Base-by-base conservation (phyloP, 2,113 vertebrate genomes). In the Mobula birostris region DNA sequence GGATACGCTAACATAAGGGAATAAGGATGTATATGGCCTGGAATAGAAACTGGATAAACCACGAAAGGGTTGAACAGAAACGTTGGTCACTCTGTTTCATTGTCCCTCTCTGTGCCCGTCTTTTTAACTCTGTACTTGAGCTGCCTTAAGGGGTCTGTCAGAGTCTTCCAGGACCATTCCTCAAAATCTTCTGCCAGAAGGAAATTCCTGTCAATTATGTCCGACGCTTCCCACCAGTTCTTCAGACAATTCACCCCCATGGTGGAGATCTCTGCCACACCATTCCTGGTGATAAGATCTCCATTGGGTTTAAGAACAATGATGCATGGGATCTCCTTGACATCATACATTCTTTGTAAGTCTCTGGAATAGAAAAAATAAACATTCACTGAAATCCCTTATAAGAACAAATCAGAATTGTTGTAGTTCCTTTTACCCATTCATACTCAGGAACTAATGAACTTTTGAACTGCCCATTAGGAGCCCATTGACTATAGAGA, bases 221-320 rank as follows among this genome's bases (percentile, higher is more conserved):
- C 97, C 0, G 98, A 97, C 0, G 97, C 97, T 94, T 98, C 98
- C 95, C 97, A 97, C 98, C 98, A 99, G 96, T 97, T 98, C 80
- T 93, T 95, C 96, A 97, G 99, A 95, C 98, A 99, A 90, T 96
- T 94, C 0, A 97, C 95, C 0, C 98, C 98, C 3, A 96, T n/a
- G 7, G 94, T 78, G 70, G 76, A 95, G 94, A 99, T 98, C 95
- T 98, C 98, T 0, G 96, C 95, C 87, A 97, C 97, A 0, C 98
- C 98, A 0, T 98, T 97, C 0, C 63, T 94, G 0, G 94, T 95
- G 78, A 99, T 97, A 36, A 98, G 95, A 0, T 98, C 98, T 79
- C 98, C 97, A n/a, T 96, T 96, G 0, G 98, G 98, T 74, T 97
- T 97, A 94, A 99, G 96, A n/a, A 98, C 98, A 95, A 98, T 97